Conservation (phyloP, 2,888 invertebrate species). For the Pachycephus smyrnensis region DNA sequence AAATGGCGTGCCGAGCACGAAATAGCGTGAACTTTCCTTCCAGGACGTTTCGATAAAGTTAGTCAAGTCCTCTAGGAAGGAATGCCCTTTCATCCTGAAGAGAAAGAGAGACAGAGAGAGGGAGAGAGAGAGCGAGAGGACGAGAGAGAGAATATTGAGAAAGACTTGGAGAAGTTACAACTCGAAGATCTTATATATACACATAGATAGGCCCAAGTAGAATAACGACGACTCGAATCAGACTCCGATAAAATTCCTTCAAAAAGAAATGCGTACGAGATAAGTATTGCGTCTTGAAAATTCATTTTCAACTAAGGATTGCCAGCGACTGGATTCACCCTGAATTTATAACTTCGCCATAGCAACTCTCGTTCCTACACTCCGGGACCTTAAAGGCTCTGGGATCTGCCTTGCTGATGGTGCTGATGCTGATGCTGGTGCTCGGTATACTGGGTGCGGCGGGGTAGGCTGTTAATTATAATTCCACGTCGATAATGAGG, state of each 20-base stretch:
- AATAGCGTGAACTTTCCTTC: background rate
- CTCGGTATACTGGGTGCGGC: slow-evolving; percentile 18
- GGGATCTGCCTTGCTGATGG: slow-evolving; percentile 9
- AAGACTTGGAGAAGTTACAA: background rate
- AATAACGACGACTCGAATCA: background rate
- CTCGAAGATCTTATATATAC: background rate
- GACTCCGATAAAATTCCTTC: background rate
- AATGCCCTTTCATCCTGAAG: background rate
- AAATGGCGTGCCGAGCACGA: background rate
- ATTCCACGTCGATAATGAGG: slow-evolving; percentile 58
- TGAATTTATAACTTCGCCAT: slow-evolving; percentile 30
- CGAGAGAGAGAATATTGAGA: background rate
- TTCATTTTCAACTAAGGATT: background rate
- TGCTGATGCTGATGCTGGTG: slow-evolving; percentile 7
- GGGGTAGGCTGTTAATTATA: slow-evolving; percentile 51
- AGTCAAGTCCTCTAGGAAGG: background rate
- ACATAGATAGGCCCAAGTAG: background rate
- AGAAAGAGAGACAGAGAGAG: background rate
- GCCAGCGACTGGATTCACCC: slow-evolving; percentile 6
- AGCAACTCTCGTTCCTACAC: slow-evolving; percentile 23
- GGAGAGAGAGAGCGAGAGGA: background rate
- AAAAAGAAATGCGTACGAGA: background rate
- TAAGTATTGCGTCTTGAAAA: background rate
- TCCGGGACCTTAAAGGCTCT: slow-evolving; percentile 15
- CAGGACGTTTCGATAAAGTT: background rate